Percentiles rank a stretch among this genome's conserved stretches.
These are phyloP conservation scores for Psix sp. DNA, from an alignment of 1,140 invertebrate genomes.

Conservation along the genomic window DNA sequence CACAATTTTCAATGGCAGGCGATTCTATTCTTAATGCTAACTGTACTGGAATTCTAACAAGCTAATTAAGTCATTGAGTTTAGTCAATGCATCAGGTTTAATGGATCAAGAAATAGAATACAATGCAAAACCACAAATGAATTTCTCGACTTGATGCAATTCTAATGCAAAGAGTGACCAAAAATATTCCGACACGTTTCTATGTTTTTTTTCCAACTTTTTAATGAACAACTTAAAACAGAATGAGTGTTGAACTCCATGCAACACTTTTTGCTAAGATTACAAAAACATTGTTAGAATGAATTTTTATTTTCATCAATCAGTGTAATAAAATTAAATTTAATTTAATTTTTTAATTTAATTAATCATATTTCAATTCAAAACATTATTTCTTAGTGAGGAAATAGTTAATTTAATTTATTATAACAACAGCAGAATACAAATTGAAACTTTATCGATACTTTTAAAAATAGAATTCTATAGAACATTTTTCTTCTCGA, in stretches of 20 bases:
- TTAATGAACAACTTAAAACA: too few relatives aligned
- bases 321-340: neutral
- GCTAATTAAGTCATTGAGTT: conserved; percentile 25
- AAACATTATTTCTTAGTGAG: neutral
- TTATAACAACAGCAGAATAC: neutral
- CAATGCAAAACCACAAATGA: conserved; percentile 1
- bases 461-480: too few relatives aligned
- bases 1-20: conserved; percentile 24
- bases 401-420: neutral
- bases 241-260: too few relatives aligned
- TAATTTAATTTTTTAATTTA: neutral
- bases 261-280: too few relatives aligned
- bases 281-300: neutral
- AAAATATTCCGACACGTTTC: too few relatives aligned
- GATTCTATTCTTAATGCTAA: conserved; percentile 2
- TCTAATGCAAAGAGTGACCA: conserved; percentile 3
- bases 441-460: neutral
- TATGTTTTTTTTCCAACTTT: too few relatives aligned
- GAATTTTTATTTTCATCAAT: neutral
- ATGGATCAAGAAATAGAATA: conserved; percentile 5
- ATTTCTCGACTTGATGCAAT: conserved; percentile 7
- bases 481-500: too few relatives aligned
- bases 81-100: conserved; percentile 25
- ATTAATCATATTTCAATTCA: neutral
- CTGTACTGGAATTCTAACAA: conserved; percentile 8